A percentile compares a stretch with the other conserved stretches of the same genome.
These are phyloP conservation scores for Gymnocephalus cernua DNA, from an alignment of 2,113 vertebrate species.

Conservation along the genomic window DNA sequence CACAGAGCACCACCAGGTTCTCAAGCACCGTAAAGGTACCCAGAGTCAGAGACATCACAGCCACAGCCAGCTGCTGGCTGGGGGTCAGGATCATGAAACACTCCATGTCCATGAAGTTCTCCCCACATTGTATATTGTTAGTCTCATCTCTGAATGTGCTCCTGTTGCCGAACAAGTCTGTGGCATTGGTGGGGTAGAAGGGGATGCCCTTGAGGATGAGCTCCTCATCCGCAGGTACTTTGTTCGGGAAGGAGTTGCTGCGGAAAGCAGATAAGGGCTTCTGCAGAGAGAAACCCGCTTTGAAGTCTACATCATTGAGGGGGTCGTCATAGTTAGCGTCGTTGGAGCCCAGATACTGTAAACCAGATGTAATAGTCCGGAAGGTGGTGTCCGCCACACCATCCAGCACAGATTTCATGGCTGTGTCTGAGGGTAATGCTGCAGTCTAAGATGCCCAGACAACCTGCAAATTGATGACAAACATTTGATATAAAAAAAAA, in stretches of 20 bases:
- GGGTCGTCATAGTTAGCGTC: slow-evolving; percentile 94
- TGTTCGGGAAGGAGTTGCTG: slow-evolving; percentile 92
- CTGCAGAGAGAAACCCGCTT: slow-evolving; percentile 91
- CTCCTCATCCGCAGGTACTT: slow-evolving; percentile 91
- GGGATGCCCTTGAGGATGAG: slow-evolving; percentile 88
- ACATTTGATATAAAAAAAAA: slow-evolving; percentile 37
- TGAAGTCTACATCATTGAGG: slow-evolving; percentile 89
- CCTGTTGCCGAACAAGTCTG: slow-evolving; percentile 92
- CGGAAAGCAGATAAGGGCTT: slow-evolving; percentile 95
- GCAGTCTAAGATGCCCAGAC: slow-evolving; percentile 61
- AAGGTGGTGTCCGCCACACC: slow-evolving; percentile 98
- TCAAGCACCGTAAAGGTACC: slow-evolving; percentile 98
- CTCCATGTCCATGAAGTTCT: slow-evolving; percentile 99
- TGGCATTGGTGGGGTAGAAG: slow-evolving; percentile 91
- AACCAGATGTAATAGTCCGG: slow-evolving; percentile 97
- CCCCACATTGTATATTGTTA: slow-evolving; percentile 93
- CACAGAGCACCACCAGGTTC: slow-evolving; percentile 95
- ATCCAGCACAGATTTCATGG: slow-evolving; percentile 97
- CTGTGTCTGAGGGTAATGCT: slow-evolving; percentile 80
- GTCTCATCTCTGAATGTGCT: slow-evolving; percentile 90
- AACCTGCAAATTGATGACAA: slow-evolving; percentile 75
- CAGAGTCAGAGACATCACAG: slow-evolving; percentile 93
- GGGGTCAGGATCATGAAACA: slow-evolving; percentile 99
- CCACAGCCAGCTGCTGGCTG: slow-evolving; percentile 96
- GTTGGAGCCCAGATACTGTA: slow-evolving; percentile 94